Conservation (phyloP, 2,797 vertebrate genomes). For the Liparis tanakae region DNA sequence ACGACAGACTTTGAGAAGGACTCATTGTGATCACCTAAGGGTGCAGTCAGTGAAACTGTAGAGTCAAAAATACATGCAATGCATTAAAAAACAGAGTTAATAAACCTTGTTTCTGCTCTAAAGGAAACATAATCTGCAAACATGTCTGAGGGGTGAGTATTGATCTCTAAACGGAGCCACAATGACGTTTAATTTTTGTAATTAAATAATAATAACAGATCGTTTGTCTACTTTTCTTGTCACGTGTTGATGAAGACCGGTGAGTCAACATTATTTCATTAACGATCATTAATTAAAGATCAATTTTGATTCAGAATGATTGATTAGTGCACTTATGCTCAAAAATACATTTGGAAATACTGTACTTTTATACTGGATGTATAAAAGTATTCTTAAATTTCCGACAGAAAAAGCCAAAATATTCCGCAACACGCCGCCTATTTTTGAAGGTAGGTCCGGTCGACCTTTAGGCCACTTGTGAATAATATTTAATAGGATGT, state of each 20-base stretch:
- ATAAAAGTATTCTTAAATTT: conserved; percentile 14
- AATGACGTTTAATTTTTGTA: neutral
- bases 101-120: conserved; percentile 26
- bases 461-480: neutral
- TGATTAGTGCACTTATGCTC: neutral
- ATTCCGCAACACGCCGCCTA: conserved; percentile 79
- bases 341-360: neutral
- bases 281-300: neutral
- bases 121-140: conserved; percentile 57
- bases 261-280: conserved; percentile 61
- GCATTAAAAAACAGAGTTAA: conserved; percentile 1
- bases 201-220: conserved; percentile 4
- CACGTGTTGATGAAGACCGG: conserved; percentile 71
- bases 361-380: neutral
- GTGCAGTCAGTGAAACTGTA: neutral
- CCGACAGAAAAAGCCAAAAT: conserved; percentile 79
- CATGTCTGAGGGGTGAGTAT: conserved; percentile 85
- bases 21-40: neutral
- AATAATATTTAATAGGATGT: neutral
- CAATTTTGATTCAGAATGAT: neutral
- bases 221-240: conserved; percentile 28
- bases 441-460: conserved; percentile 74
- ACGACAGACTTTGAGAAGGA: neutral
- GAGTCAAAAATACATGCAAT: neutral
- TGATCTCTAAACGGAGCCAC: neutral